Evolutionary conservation across 2,113 vertebrate genomes (phyloP).

Genomic region (Ophiodon elongatus): DNA sequence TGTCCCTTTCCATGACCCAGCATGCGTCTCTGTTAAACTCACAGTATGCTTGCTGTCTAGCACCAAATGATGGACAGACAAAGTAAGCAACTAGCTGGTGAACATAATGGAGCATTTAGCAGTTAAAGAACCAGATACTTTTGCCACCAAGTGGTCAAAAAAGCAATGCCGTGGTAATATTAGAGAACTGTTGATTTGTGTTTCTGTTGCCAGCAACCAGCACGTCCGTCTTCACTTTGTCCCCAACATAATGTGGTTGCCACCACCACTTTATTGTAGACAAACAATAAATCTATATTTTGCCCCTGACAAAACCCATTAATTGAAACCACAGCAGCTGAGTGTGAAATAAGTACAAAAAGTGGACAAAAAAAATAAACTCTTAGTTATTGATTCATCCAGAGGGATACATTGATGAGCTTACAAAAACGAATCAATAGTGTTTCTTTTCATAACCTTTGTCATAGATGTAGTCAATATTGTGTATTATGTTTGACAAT

Average conservation of each 20-base stretch:
- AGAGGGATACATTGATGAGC: slow-evolving; percentile 8
- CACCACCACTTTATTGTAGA: neutral
- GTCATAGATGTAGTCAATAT: neutral
- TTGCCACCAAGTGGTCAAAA: neutral
- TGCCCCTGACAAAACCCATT: neutral
- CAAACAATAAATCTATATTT: neutral
- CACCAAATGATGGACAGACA: neutral
- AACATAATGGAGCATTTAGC: neutral
- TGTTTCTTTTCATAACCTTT: slow-evolving; percentile 10
- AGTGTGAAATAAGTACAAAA: neutral
- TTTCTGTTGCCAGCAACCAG: neutral
- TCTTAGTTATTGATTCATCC: neutral
- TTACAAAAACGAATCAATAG: slow-evolving; percentile 12
- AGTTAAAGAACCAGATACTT: neutral
- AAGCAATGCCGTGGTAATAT: neutral
- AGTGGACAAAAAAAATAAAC: neutral
- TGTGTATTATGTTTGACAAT: neutral
- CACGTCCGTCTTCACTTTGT: neutral
- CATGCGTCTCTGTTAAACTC: too few species aligned
- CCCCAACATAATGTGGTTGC: neutral
- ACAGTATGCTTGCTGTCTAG: too few species aligned
- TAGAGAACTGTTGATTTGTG: neutral
- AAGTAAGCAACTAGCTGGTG: neutral
- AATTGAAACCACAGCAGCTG: neutral
- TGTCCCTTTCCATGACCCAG: too few species aligned